Base-by-base conservation (phyloP, 2,113 vertebrate genomes). In the Ceyx margarethae region DNA sequence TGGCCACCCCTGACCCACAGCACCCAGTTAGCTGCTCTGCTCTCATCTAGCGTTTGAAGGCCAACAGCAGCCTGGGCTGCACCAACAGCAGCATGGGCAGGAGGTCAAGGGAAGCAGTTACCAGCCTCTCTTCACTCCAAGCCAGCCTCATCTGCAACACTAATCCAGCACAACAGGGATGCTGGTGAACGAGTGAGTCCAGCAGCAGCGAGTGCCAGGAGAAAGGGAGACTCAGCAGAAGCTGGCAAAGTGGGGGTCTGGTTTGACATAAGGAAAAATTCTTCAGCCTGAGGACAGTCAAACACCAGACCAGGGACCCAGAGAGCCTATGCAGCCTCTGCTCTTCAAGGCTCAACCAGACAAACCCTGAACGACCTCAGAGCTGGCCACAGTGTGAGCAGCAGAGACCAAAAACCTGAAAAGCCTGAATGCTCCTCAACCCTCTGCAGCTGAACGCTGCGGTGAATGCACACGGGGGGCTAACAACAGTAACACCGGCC, bases 401-500 rank as follows among this genome's bases (percentile, higher is more conserved):
- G 18, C 21, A 57, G 57, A 8, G 22, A 57, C 8, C 1, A 15
- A 31, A 50, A 43, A 61, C 5, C 21, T 67, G 15, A 64, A 81
- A 46, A 45, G 23, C 23, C 1, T 22, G 8, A 56, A 33, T 4
- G 13, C 9, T 17, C 31, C 10, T 13, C 25, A 17, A 0, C 11
- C 8, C 26, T 7, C 58, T 50, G 29, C 40, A 18, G 5, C 15
- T 66, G 22, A 23, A 15, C 3, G 15, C 10, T 0, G 9, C 15
- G 23, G 10, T 1, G 0, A 29, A 29, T 0, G 4, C 25, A 26
- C 1, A 7, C 42, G n/a, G 6, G 0, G 1, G 13, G 23, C 42
- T 13, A 8, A 20, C 0, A 6, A 20, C 1, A 6, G 7, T 13
- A 8, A 10, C 22, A 8, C 23, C 10, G 57, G 33, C 66, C 64